Conservation (phyloP, 2,888 invertebrate species). For the Entomobrya proxima region DNA sequence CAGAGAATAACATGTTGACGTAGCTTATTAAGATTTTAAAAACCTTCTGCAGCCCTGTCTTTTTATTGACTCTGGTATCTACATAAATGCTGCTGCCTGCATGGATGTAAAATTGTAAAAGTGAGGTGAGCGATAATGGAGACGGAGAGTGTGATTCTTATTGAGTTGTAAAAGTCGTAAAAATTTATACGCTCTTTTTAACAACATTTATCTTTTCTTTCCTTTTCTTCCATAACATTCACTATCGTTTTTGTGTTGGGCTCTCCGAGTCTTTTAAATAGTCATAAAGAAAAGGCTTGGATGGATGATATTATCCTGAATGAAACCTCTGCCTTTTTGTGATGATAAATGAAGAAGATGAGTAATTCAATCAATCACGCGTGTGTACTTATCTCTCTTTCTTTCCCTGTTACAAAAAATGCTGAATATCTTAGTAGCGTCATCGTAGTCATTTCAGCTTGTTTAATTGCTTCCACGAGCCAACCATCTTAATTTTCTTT, state of each 20-base stretch:
- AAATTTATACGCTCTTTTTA: conserved; percentile 10
- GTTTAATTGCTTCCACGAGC: conserved; percentile 54
- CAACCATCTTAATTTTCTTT: neutral
- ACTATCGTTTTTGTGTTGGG: neutral
- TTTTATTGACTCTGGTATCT: neutral
- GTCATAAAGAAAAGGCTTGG: neutral
- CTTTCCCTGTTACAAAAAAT: neutral
- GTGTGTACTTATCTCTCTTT: neutral
- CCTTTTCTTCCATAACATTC: neutral
- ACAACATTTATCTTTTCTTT: conserved; percentile 25
- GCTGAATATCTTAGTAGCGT: neutral
- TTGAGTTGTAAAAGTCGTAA: conserved; percentile 46
- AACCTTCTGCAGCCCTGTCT: neutral
- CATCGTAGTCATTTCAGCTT: conserved; percentile 8
- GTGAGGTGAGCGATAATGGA: conserved; percentile 34
- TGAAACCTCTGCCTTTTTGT: neutral
- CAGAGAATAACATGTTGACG: neutral
- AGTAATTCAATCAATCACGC: conserved; percentile 39
- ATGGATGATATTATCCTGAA: neutral
- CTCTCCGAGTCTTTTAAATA: too few relatives aligned
- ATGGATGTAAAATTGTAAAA: neutral
- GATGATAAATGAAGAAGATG: conserved; percentile 33
- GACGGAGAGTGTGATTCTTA: neutral
- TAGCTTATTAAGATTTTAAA: neutral
- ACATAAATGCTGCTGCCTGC: neutral